Percentiles rank a stretch among this genome's conserved stretches.
Evolutionary conservation across 2,888 invertebrate species (phyloP).

Genomic region (Slavum lentiscoides): DNA sequence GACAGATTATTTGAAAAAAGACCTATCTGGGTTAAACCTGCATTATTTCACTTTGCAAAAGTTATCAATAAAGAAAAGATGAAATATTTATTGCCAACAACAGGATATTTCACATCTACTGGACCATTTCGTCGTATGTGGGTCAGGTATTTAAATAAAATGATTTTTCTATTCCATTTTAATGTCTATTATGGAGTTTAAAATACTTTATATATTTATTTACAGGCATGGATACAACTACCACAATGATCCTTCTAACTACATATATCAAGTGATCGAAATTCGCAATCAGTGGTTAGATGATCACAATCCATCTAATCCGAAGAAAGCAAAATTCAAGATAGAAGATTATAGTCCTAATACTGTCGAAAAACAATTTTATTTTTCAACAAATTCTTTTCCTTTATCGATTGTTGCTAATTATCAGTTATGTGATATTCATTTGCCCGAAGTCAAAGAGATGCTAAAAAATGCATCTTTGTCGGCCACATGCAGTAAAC

Average conservation of each 20-base stretch:
- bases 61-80: constrained; percentile 51
- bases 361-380: constrained; percentile 48
- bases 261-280: constrained; percentile 42
- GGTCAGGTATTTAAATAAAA: constrained; percentile 29
- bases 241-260: constrained; percentile 48
- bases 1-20: constrained; percentile 51
- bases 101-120: constrained; percentile 46
- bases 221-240: constrained; percentile 47
- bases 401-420: constrained; percentile 49
- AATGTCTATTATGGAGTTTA: neutral
- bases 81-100: constrained; percentile 49
- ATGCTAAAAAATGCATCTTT: constrained; percentile 46
- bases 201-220: neutral
- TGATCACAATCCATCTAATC: constrained; percentile 37
- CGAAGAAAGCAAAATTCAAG: constrained; percentile 31
- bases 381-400: constrained; percentile 49
- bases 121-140: constrained; percentile 51
- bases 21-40: constrained; percentile 47
- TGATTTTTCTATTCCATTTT: too few species aligned
- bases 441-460: constrained; percentile 46
- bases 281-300: constrained; percentile 47
- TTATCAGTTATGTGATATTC: constrained; percentile 49
- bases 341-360: constrained; percentile 36
- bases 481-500: constrained; percentile 38
- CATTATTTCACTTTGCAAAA: constrained; percentile 47